These are phyloP conservation scores for Harpalus rubripes DNA, from an alignment of 2,888 invertebrate species.

Conservation along the genomic window DNA sequence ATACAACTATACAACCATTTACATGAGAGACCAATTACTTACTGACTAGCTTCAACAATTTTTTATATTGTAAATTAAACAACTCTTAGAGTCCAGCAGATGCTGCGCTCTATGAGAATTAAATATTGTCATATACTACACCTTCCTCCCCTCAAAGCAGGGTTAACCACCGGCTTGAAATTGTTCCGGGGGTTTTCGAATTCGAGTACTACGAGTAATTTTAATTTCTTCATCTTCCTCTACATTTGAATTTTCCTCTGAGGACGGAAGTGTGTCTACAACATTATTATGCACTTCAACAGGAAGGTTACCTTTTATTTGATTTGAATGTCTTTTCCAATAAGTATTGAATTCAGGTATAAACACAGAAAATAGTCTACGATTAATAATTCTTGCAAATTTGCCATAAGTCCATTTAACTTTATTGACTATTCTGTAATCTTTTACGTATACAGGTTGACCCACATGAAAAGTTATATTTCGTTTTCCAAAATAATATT, in stretches of 20 bases:
- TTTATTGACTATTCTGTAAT: background rate
- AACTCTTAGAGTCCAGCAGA: no score
- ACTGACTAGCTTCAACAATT: no score
- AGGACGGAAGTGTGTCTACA: background rate
- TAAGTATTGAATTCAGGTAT: slow-evolving; percentile 1
- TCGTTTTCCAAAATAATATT: no score
- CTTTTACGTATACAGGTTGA: slow-evolving; percentile 2
- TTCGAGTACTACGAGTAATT: background rate
- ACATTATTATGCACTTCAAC: background rate
- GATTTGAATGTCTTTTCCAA: background rate
- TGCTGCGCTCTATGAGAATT: no score
- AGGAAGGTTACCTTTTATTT: slow-evolving; percentile 11
- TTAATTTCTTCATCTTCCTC: background rate
- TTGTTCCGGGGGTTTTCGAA: background rate
- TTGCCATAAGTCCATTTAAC: background rate
- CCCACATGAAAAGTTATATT: slow-evolving; percentile 1
- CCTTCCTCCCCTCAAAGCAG: no score
- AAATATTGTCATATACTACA: no score
- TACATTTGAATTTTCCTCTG: slow-evolving; percentile 3
- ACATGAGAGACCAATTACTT: no score
- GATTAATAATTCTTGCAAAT: slow-evolving; percentile 6
- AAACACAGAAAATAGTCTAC: slow-evolving; percentile 1
- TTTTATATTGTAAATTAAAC: no score
- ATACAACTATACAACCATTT: no score
- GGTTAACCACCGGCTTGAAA: slow-evolving; percentile 1